These are phyloP conservation scores for Halichondria panicea DNA, from an alignment of 37 sponge, comb jelly and placozoan species.

Conservation along the genomic window DNA sequence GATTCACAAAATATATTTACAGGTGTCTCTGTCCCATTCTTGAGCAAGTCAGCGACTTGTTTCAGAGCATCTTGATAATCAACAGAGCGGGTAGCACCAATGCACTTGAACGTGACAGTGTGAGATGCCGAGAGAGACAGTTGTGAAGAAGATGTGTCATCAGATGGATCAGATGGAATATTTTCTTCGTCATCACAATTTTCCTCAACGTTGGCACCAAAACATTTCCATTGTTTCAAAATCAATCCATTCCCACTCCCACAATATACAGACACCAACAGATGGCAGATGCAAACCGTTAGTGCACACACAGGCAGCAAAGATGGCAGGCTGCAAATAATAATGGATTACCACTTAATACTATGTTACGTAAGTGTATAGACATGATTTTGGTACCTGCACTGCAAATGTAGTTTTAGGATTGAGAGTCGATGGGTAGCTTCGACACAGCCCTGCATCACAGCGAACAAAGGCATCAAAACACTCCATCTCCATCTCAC, in stretches of 20 bases:
- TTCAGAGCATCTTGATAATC: neutral
- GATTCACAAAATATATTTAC: conserved; percentile 11
- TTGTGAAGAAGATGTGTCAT: neutral
- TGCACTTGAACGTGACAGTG: conserved; percentile 6
- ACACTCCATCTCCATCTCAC: too few species aligned
- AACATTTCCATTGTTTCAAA: neutral
- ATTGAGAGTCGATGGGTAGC: too few species aligned
- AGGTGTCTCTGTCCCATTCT: neutral
- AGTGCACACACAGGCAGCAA: neutral
- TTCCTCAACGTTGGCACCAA: neutral
- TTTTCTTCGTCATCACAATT: neutral
- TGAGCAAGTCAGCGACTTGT: neutral
- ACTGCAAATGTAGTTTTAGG: too few species aligned
- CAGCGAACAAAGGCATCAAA: too few species aligned
- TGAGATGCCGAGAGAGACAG: too few species aligned
- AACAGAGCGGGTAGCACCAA: neutral
- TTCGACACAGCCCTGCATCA: too few species aligned
- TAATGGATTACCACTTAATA: conserved; percentile 1
- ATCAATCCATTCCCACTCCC: neutral
- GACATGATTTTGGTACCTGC: too few species aligned
- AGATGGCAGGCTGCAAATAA: neutral
- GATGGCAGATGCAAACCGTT: neutral
- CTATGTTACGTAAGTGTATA: neutral
- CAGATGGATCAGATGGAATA: neutral
- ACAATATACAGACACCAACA: conserved; percentile 1